Percentiles rank a stretch among this genome's conserved stretches.
Conservation (phyloP, 2,888 invertebrate species). For the Sussaba pulchella region DNA sequence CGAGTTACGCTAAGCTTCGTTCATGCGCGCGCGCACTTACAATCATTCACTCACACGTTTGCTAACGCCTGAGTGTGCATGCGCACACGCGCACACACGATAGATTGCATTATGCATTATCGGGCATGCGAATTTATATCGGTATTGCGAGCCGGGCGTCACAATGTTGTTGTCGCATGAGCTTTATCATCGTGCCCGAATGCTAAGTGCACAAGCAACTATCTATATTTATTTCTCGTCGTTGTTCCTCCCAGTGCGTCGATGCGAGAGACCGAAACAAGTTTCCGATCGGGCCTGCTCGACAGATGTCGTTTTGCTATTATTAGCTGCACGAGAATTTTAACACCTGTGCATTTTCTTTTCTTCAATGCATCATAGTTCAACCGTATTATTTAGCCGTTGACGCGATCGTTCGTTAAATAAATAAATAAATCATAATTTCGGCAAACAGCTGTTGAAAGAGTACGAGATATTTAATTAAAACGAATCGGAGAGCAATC, state of each 20-base stretch:
- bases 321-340: constrained; percentile 37
- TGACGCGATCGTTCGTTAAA: neutral
- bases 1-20: neutral
- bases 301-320: constrained; percentile 56
- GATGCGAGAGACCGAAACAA: constrained; percentile 40
- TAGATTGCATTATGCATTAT: constrained; percentile 5
- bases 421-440: constrained; percentile 3
- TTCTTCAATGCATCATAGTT: neutral
- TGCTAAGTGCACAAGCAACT: neutral
- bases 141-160: constrained; percentile 8
- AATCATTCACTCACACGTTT: neutral
- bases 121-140: neutral
- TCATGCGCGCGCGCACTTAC: neutral
- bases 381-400: neutral
- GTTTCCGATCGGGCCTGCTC: constrained; percentile 33
- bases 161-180: constrained; percentile 34
- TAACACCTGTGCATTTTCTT: constrained; percentile 34
- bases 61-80: no score
- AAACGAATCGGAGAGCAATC: constrained; percentile 5
- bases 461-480: constrained; percentile 7
- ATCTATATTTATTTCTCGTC: neutral
- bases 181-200: constrained; percentile 27
- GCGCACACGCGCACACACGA: neutral
- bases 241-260: constrained; percentile 24
- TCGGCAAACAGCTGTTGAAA: neutral